Evolutionary conservation across 2,113 vertebrate species (phyloP).

Genomic region (Naja naja): DNA sequence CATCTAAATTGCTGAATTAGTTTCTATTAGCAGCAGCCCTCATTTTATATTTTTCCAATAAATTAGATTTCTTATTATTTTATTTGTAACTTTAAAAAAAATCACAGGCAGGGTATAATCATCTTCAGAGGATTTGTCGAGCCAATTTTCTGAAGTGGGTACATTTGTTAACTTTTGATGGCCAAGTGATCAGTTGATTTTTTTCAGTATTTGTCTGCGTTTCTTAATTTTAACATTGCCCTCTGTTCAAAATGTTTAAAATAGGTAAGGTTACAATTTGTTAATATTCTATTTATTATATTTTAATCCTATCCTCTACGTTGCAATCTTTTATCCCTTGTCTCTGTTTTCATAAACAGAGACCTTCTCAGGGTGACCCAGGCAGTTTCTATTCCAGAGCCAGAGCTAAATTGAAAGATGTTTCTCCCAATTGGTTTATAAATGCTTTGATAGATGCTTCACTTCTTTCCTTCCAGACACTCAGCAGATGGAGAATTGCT

Average conservation of each 20-base stretch:
- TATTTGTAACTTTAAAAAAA: background rate
- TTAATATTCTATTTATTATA: background rate
- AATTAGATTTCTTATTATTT: background rate
- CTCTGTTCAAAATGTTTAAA: background rate
- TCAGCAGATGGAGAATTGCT: conserved; percentile 49
- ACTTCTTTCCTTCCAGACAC: background rate
- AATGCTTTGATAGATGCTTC: background rate
- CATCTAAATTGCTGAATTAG: background rate
- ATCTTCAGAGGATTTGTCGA: background rate
- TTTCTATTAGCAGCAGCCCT: background rate
- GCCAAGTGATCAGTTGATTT: background rate
- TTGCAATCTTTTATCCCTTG: background rate
- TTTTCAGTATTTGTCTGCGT: background rate
- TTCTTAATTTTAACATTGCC: background rate
- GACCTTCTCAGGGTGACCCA: background rate
- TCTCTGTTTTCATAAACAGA: background rate
- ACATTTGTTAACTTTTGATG: background rate
- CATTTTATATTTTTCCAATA: background rate
- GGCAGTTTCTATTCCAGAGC: background rate
- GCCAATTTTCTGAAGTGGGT: background rate
- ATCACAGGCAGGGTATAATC: background rate
- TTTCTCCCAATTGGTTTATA: background rate
- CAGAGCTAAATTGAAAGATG: background rate
- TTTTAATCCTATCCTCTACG: background rate
- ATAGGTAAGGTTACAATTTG: background rate